These are phyloP conservation scores for Clytia hemisphaerica DNA, from an alignment of 30 jellyfish, hydroid and myxozoan genomes.

Conservation along the genomic window DNA sequence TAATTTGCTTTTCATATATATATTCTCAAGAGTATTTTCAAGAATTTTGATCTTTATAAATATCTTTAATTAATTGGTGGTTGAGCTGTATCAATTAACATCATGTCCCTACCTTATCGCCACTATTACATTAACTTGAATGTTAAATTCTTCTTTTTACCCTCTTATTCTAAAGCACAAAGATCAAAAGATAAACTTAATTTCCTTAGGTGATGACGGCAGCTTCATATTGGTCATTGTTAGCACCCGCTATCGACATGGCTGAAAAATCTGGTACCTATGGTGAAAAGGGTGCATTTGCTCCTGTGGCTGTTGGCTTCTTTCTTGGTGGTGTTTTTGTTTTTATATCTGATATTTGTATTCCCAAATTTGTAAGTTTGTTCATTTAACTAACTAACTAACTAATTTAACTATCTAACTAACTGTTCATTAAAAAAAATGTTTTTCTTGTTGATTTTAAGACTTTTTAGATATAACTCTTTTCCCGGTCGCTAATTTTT, in stretches of 20 bases:
- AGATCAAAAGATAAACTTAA: not conserved
- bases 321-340: conserved; percentile 84
- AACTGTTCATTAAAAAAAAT: too few species aligned
- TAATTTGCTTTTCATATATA: not conserved
- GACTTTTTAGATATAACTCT: too few species aligned
- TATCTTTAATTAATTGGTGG: not conserved
- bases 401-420: too few species aligned
- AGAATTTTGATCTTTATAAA: not conserved
- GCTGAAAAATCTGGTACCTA: conserved; percentile 69
- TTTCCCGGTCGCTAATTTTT: too few species aligned
- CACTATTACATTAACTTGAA: not conserved
- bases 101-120: not conserved
- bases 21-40: not conserved
- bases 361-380: conserved; percentile 65
- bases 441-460: too few species aligned
- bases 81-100: not conserved
- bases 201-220: conserved; percentile 85
- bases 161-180: not conserved
- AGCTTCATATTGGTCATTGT: conserved; percentile 95
- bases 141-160: too few species aligned
- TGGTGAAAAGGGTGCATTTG: conserved; percentile 86
- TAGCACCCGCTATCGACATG: conserved; percentile 94
- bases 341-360: conserved; percentile 59
- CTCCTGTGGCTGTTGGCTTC: conserved; percentile 84
- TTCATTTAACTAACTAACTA: too few species aligned